Evolutionary conservation across 2,888 invertebrate genomes (phyloP), one percentile per base, ranked within the genome.

Genomic region (Escarpia spicata): DNA sequence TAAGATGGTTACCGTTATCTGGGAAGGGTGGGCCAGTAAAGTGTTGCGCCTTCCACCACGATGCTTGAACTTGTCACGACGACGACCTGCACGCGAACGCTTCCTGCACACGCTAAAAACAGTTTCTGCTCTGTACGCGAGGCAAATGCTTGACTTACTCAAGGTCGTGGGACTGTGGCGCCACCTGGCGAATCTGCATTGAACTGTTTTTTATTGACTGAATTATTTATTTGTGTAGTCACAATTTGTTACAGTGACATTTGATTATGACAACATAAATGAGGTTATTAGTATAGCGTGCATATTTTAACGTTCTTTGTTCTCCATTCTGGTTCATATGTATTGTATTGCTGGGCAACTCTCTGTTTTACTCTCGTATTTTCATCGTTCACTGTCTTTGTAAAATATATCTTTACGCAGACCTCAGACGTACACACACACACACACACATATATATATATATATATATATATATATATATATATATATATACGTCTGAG

Each of bases 141-240:
- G 26, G 75, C 26, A 26, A 15, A 15, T 75, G 75, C 75, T 26
- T 75, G 26, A 75, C 19, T 75, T 75, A 75, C 19, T 26, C 75
- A 26, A 26, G 26, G 26, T 75, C 75, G 26, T 3, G 75, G 26
- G 26, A 75, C 6, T 26, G 75, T 75, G 26, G 75, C 75, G 75
- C 75, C 75, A 75, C 75, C n/a, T 52, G 52, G 52, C 52, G 3
- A 52, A 52, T 52, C 52, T 75, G 19, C n/a, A 26, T 15, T 26
- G n/a, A 0, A 75, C 26, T 60, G 10, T 60, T 60, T 60, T 60
- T 60, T 1, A 19, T 60, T 75, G 75, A n/a, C 26, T 75, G 19
- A 75, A 75, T 75, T 75, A 75, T 75, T 75, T 75, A 75, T 75
- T 75, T 75, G 75, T 75, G 75, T 75, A 75, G 19, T 75, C 75